Percentiles rank a stretch among this genome's conserved stretches.
Evolutionary conservation across 1,140 invertebrate genomes (phyloP).

Genomic region (Leguminivora glycinivorella): DNA sequence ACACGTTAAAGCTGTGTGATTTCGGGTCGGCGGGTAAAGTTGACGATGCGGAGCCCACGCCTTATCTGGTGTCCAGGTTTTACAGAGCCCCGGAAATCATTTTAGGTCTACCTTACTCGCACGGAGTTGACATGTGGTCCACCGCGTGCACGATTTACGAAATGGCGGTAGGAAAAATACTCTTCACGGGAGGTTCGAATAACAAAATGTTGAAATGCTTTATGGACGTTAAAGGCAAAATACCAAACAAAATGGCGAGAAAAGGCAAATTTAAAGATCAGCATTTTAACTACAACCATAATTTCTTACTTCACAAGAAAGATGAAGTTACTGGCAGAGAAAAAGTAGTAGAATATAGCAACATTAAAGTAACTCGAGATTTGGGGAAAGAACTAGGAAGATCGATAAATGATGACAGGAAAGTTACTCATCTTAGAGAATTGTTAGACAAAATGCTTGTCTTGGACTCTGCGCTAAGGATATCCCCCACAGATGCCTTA

Average conservation of each 20-base stretch:
- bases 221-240: conserved; percentile 98
- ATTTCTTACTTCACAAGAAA: conserved; percentile 97
- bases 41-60: conserved; percentile 98
- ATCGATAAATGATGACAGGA: conserved; percentile 90
- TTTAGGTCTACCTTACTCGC: conserved; percentile 96
- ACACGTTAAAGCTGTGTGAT: conserved; percentile 98
- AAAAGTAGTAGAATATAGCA: conserved; percentile 94
- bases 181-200: conserved; percentile 98
- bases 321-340: conserved; percentile 99
- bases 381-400: conserved; percentile 89
- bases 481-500: conserved; percentile 94
- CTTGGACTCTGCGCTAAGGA: conserved; percentile 94
- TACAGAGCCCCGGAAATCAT: conserved; percentile 99
- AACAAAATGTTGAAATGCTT: conserved; percentile 99
- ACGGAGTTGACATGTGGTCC: conserved; percentile 98
- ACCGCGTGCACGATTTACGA: conserved; percentile 99
- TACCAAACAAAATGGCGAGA: conserved; percentile 96
- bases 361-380: conserved; percentile 90
- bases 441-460: conserved; percentile 95
- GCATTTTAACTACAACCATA: conserved; percentile 98
- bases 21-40: conserved; percentile 98
- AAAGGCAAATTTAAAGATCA: conserved; percentile 97
- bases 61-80: conserved; percentile 98
- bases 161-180: conserved; percentile 97
- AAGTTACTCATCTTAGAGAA: conserved; percentile 95